Evolutionary conservation across 2,888 invertebrate genomes (phyloP).

Genomic region (Tanytarsus gracilentus): DNA sequence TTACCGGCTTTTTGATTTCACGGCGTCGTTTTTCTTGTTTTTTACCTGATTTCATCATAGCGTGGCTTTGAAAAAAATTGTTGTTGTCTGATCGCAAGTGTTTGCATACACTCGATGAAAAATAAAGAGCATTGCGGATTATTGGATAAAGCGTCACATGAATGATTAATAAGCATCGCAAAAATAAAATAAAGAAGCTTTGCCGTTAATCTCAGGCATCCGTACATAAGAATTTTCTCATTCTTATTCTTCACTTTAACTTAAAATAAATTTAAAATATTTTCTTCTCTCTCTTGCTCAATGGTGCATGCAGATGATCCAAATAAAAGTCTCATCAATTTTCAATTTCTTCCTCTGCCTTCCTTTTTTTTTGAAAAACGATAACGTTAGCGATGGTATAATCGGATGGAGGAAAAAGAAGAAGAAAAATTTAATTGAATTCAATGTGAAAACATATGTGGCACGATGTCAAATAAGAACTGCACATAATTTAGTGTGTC

Average conservation of each 20-base stretch:
- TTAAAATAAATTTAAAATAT: neutral
- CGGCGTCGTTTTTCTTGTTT: neutral
- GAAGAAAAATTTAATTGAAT: neutral
- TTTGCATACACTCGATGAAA: neutral
- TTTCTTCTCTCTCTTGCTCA: neutral
- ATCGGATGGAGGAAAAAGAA: neutral
- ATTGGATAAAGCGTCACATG: conserved; percentile 4
- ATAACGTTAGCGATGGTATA: neutral
- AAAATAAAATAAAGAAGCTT: no score
- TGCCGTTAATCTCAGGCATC: no score
- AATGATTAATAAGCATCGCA: conserved; percentile 18
- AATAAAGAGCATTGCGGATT: neutral
- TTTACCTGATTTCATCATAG: conserved; percentile 8
- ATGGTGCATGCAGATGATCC: conserved; percentile 19
- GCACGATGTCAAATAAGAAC: conserved; percentile 4
- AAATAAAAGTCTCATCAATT: conserved; percentile 21
- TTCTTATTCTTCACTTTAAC: neutral
- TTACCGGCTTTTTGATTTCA: neutral
- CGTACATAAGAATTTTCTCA: no score
- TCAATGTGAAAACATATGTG: conserved; percentile 13
- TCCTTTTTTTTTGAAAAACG: conserved; percentile 7
- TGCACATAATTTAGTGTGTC: no score
- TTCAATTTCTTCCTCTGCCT: neutral
- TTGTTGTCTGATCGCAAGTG: conserved; percentile 1
- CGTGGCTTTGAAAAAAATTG: neutral